phyloP scores from a whole-genome alignment of 2,888 invertebrate species.

The Andrena trimmerana region DNA sequence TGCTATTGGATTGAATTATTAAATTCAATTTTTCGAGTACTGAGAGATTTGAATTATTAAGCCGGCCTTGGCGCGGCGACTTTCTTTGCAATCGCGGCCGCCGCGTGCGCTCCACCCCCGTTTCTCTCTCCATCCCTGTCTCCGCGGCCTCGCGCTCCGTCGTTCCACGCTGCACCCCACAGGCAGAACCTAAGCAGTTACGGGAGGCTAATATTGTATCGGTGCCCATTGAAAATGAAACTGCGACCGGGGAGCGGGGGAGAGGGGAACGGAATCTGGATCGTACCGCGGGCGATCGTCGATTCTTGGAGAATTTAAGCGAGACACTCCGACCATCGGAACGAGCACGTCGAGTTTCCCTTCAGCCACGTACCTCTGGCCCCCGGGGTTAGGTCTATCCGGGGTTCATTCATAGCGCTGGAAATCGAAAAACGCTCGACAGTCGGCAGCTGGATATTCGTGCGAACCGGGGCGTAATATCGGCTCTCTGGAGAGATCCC shows the following conservation, averaged over 20 bases:
- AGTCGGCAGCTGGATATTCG: conserved; percentile 33
- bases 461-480: conserved; percentile 44
- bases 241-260: not conserved
- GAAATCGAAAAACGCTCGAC: conserved; percentile 60
- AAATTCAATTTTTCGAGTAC: conserved; percentile 85
- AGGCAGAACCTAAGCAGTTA: conserved; percentile 38
- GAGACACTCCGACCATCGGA: conserved; percentile 43
- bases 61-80: conserved; percentile 74
- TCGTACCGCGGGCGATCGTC: conserved; percentile 16
- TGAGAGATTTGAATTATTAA: conserved; percentile 84
- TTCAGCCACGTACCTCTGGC: conserved; percentile 11
- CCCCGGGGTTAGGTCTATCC: conserved; percentile 31
- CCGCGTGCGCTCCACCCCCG: conserved; percentile 34
- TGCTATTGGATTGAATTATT: conserved; percentile 85
- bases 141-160: not conserved
- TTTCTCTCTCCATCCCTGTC: conserved; percentile 1
- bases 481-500: conserved; percentile 42
- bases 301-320: conserved; percentile 55
- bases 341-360: conserved; percentile 34
- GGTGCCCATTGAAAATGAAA: conserved; percentile 52
- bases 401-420: conserved; percentile 50
- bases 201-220: conserved; percentile 49
- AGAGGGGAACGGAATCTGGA: conserved; percentile 28
- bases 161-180: not conserved
- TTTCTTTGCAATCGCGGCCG: conserved; percentile 72